These are phyloP conservation scores for Lepidurus packardi DNA, from an alignment of 1,140 invertebrate species.

Conservation along the genomic window DNA sequence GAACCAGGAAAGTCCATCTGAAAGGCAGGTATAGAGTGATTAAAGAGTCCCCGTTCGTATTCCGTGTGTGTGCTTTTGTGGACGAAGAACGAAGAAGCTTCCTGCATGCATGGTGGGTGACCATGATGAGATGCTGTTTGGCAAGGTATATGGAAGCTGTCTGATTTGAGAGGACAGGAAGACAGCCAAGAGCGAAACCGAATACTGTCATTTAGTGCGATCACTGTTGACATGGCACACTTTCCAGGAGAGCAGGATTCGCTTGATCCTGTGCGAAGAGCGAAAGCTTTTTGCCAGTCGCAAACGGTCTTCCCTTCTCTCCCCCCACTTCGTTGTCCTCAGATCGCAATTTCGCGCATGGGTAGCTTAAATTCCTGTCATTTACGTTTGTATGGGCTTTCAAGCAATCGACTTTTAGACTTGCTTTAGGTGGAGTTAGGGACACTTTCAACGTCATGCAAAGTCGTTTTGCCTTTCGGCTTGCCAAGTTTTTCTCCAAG, in stretches of 20 bases:
- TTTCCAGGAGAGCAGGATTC: neutral
- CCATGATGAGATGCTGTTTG: neutral
- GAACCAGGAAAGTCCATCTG: constrained; percentile 2
- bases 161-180: neutral
- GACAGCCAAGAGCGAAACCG: constrained; percentile 13
- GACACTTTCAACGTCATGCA: neutral
- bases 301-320: neutral
- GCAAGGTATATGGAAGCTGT: constrained; percentile 2
- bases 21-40: neutral
- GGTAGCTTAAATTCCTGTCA: neutral
- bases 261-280: neutral
- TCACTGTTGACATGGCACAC: constrained; percentile 7
- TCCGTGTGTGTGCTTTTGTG: neutral
- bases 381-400: neutral
- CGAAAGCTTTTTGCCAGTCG: neutral
- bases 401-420: neutral
- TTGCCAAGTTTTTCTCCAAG: neutral
- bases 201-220: constrained; percentile 9
- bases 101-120: neutral
- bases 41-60: neutral
- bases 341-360: neutral
- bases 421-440: neutral
- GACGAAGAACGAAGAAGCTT: neutral
- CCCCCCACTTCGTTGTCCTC: neutral
- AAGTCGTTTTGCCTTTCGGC: neutral